Percentiles rank a stretch among this genome's conserved stretches.
Conservation (phyloP, 2,113 vertebrate species). For the Nerophis lumbriciformis region DNA sequence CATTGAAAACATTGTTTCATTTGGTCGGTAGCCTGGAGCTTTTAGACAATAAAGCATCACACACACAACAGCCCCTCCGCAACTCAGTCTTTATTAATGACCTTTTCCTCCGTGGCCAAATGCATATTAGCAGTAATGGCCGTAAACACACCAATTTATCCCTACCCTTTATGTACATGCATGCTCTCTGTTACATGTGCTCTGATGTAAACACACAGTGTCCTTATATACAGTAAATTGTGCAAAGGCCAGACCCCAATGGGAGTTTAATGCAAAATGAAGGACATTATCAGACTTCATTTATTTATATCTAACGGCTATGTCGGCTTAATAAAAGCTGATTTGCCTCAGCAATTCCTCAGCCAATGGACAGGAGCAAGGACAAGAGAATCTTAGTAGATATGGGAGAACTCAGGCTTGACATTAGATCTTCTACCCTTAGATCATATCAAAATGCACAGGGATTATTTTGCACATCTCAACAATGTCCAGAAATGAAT, state of each 20-base stretch:
- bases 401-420: slow-evolving; percentile 43
- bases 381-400: slow-evolving; percentile 24
- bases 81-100: slow-evolving; percentile 50
- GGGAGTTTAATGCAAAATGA: slow-evolving; percentile 39
- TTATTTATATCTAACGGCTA: slow-evolving; percentile 55
- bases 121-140: slow-evolving; percentile 31
- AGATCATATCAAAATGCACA: slow-evolving; percentile 45
- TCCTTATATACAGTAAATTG: slow-evolving; percentile 36
- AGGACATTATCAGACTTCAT: slow-evolving; percentile 56
- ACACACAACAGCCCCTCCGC: slow-evolving; percentile 10
- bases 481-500: slow-evolving; percentile 38
- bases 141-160: slow-evolving; percentile 20
- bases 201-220: slow-evolving; percentile 4
- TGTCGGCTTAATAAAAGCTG: slow-evolving; percentile 44
- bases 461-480: slow-evolving; percentile 38
- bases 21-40: slow-evolving; percentile 41
- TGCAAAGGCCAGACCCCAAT: slow-evolving; percentile 41
- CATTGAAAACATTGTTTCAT: slow-evolving; percentile 56
- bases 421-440: slow-evolving; percentile 52
- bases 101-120: slow-evolving; percentile 32
- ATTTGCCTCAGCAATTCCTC: slow-evolving; percentile 37
- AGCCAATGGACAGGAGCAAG: slow-evolving; percentile 37
- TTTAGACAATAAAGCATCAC: slow-evolving; percentile 38
- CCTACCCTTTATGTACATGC: slow-evolving; percentile 7
- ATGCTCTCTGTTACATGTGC: neutral